Evolutionary conservation across 2,113 vertebrate species (phyloP).

Genomic region (Patagioenas fasciata): DNA sequence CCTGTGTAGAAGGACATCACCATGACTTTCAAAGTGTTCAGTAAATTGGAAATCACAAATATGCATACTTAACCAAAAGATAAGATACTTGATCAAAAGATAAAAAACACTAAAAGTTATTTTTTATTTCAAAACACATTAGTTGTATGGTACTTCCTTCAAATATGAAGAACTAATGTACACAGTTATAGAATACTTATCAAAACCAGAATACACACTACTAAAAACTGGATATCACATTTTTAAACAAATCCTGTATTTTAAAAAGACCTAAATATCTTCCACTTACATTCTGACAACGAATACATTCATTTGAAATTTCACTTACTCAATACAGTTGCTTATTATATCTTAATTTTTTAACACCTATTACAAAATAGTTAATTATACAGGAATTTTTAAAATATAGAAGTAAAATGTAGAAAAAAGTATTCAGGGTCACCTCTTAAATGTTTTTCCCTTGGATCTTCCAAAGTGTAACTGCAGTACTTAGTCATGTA

Average conservation of each 20-base stretch:
- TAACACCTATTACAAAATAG: slow-evolving; percentile 4
- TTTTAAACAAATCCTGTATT: slow-evolving; percentile 37
- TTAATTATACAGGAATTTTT: not conserved
- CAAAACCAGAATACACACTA: not conserved
- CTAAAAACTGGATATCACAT: not conserved
- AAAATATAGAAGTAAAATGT: slow-evolving; percentile 25
- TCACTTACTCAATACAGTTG: not conserved
- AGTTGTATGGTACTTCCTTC: not conserved
- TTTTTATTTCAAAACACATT: not conserved
- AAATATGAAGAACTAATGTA: not conserved
- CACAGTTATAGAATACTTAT: not conserved
- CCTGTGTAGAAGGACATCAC: not conserved
- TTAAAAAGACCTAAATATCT: not conserved
- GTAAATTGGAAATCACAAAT: not conserved
- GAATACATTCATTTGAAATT: not conserved
- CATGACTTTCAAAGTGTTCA: not conserved
- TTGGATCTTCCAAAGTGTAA: slow-evolving; percentile 79
- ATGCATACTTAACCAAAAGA: not conserved
- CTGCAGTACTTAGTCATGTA: slow-evolving; percentile 88
- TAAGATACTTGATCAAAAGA: not conserved
- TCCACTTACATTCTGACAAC: not conserved
- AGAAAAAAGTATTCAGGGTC: slow-evolving; percentile 65
- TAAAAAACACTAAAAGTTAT: not conserved
- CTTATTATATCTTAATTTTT: slow-evolving; percentile 22
- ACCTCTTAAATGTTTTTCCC: slow-evolving; percentile 76